Evolutionary conservation across 1,140 invertebrate species (phyloP), one percentile per base, ranked within the genome.

Genomic region (Aphelinus certus): DNA sequence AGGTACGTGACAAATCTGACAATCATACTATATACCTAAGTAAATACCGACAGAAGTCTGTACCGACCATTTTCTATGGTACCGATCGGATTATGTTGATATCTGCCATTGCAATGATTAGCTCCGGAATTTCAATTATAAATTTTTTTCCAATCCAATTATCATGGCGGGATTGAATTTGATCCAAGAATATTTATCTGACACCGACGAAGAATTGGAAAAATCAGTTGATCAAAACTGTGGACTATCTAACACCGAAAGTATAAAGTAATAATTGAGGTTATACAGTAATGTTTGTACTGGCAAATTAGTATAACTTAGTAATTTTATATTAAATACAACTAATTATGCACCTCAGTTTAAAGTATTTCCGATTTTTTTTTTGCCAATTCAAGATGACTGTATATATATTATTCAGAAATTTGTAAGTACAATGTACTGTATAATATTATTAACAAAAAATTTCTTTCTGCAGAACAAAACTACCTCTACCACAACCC

Each of bases 401-500:
- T 43, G 7, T 51, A 5, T 46, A 42, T 0, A 60, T 73, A 10
- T 7, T 26, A 26, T 26, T 26, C 26, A 26, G 26, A 26, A 26
- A 26, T 26, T 26, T 26, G 26, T 26, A 26, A 26, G 26, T 26
- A 26, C 26, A 26, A 26, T 26, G 26, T 49, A 76, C 55, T 58
- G 1, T n/a, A 1, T 46, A 69, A 7, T 57, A 49, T 67, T 76
- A 75, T 78, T 67, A 26, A 26, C 26, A 26, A 26, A 26, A 26
- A 26, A 26, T 26, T 26, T 26, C 26, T 26, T 26, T 26, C 26
- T 26, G n/a, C 45, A 60, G 51, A 48, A 63, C 43, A 62, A 86
- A 81, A 71, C 77, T 88, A 69, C 81, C 84, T 10, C 73, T 88
- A 75, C 87, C 87, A 63, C 61, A 80, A 66, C 81, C 81, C 65